Evolutionary conservation across 2,888 invertebrate genomes (phyloP).

Genomic region (Dicranocentrus wangi): DNA sequence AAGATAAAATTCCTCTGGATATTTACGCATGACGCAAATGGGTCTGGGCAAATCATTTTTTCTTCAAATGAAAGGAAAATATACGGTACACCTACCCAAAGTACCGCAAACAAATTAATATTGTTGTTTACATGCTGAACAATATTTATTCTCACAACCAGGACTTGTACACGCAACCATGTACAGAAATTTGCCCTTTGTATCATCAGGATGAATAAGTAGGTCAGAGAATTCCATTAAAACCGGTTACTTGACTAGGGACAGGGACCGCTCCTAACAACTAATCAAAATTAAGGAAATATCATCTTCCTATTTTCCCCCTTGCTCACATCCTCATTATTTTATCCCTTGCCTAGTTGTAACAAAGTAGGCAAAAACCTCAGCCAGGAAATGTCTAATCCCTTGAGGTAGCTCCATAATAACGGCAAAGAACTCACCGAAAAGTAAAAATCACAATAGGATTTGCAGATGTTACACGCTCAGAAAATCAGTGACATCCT

Average conservation of each 20-base stretch:
- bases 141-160: too few relatives aligned
- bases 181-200: constrained; percentile 2
- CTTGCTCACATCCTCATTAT: background rate
- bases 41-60: background rate
- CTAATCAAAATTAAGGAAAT: constrained; percentile 53
- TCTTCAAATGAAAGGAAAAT: background rate
- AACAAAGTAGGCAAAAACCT: background rate
- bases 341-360: background rate
- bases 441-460: too few relatives aligned
- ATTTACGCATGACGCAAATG: background rate
- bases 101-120: background rate
- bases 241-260: constrained; percentile 49
- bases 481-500: constrained; percentile 5
- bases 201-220: constrained; percentile 38
- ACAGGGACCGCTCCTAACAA: constrained; percentile 9
- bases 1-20: background rate
- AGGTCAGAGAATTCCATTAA: constrained; percentile 50
- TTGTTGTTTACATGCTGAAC: background rate
- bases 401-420: background rate
- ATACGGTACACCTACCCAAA: background rate
- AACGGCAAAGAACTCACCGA: too few relatives aligned
- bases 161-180: background rate
- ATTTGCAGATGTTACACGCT: too few relatives aligned
- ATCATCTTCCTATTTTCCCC: constrained; percentile 40
- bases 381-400: background rate